A percentile compares a stretch with the other conserved stretches of the same genome.
Conservation (phyloP, 2,888 invertebrate species). For the Pristionchus exspectatus region DNA sequence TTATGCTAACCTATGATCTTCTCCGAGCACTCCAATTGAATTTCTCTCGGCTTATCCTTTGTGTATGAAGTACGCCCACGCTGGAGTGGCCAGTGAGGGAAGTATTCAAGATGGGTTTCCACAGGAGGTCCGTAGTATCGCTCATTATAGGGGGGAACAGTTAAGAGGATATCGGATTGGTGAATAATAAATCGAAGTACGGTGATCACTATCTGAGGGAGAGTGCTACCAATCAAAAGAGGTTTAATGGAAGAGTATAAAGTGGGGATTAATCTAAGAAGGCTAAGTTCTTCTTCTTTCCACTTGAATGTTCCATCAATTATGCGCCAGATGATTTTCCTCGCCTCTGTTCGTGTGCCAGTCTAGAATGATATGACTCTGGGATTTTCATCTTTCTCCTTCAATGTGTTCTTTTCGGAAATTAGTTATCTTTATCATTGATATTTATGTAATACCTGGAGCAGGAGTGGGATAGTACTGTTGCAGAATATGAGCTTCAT, state of each 20-base stretch:
- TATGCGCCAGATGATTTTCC: neutral
- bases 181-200: neutral
- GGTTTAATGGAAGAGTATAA: neutral
- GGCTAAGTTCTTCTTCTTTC: neutral
- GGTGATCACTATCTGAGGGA: neutral
- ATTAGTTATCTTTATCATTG: too few species aligned
- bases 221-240: neutral
- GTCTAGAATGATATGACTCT: neutral
- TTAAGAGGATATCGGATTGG: neutral
- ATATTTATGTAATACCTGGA: too few species aligned
- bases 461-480: too few species aligned
- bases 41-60: too few species aligned
- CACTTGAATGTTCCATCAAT: neutral
- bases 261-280: neutral
- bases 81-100: neutral
- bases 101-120: neutral
- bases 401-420: too few species aligned
- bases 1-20: neutral
- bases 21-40: neutral
- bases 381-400: too few species aligned
- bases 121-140: neutral
- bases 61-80: neutral
- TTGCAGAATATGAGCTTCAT: too few species aligned
- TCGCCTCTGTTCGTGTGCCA: neutral
- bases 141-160: neutral